Base-by-base conservation (phyloP, 2,888 invertebrate genomes). In the Synergus laeviventris region DNA sequence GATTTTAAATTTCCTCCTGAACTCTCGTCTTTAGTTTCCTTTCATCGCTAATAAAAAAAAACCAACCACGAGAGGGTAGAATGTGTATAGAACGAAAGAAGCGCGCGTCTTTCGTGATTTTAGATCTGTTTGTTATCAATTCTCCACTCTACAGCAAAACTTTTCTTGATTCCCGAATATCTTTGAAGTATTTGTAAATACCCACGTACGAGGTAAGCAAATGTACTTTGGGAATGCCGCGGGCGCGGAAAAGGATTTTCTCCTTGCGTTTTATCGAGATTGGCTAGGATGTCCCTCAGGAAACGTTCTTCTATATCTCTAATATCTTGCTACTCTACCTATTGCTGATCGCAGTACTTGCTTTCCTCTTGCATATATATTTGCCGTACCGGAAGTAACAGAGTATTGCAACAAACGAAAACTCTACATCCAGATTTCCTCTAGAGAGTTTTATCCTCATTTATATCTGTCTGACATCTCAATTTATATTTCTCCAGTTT, bases 161-260 rank as follows among this genome's bases (percentile, higher is more conserved):
- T 74, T 76, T 77, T 56, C 76, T 75, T 18, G 64, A 73, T 21
- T 73, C 77, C 56, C 76, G 70, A 77, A 77, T 75, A 76, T 79
- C 79, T 78, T 82, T 81, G 77, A 79, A 88, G 87, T 87, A 84
- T 88, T 86, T 80, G 87, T 84, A 89, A 89, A 89, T 87, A 89
- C 86, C 81, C 82, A 86, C 84, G 83, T 79, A 81, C 82, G 83
- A 84, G 81, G 80, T 82, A 83, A 83, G 87, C 84, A 86, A 87
- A 87, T 86, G 83, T 85, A 85, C 84, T 87, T 85, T 76, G 76
- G 76, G 66, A 85, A 86, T 86, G 86, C 84, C 83, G 79, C 80
- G 73, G 75, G 59, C 79, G 73, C 78, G 39, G 74, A 74, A 73
- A 74, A 77, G 75, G 74, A 73, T 73, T 77, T 84, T 81, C 76